Evolutionary conservation across 1,140 invertebrate genomes (phyloP).

Genomic region (Proctacanthus coquilletti): DNA sequence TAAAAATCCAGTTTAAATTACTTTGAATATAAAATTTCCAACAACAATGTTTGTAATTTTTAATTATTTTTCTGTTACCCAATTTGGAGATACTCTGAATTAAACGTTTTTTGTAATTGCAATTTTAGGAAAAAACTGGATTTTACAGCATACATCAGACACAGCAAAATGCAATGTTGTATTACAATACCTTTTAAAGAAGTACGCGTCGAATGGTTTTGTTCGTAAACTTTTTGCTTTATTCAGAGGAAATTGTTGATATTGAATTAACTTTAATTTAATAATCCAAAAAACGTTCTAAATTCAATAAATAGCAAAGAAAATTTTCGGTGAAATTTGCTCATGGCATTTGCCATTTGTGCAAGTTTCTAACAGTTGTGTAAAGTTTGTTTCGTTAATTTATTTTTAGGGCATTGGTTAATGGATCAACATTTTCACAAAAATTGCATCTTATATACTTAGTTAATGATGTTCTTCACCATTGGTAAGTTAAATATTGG

Average conservation of each 20-base stretch:
- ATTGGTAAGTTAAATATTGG: constrained; percentile 87
- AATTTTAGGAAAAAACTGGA: constrained; percentile 72
- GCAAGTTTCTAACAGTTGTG: no score
- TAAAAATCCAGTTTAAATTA: no score
- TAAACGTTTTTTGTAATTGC: constrained; percentile 27
- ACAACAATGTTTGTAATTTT: not conserved
- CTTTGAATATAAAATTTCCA: not conserved
- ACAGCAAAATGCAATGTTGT: constrained; percentile 64
- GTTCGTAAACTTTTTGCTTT: not conserved
- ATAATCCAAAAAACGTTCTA: no score
- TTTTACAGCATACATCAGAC: constrained; percentile 64
- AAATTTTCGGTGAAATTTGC: no score
- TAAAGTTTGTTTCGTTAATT: constrained; percentile 29
- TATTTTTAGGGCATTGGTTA: constrained; percentile 55
- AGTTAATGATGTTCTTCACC: constrained; percentile 93
- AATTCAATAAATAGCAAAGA: no score
- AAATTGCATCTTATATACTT: constrained; percentile 95
- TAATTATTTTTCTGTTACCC: not conserved
- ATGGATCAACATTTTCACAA: constrained; percentile 66
- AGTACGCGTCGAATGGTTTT: constrained; percentile 34
- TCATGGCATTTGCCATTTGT: no score
- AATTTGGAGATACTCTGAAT: not conserved
- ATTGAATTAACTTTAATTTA: no score
- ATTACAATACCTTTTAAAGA: constrained; percentile 68
- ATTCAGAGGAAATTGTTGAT: no score